A percentile compares a stretch with the other conserved stretches of the same genome.
These are phyloP conservation scores for Ptilorrhoa leucosticta DNA, from an alignment of 2,113 vertebrate species.

Conservation along the genomic window DNA sequence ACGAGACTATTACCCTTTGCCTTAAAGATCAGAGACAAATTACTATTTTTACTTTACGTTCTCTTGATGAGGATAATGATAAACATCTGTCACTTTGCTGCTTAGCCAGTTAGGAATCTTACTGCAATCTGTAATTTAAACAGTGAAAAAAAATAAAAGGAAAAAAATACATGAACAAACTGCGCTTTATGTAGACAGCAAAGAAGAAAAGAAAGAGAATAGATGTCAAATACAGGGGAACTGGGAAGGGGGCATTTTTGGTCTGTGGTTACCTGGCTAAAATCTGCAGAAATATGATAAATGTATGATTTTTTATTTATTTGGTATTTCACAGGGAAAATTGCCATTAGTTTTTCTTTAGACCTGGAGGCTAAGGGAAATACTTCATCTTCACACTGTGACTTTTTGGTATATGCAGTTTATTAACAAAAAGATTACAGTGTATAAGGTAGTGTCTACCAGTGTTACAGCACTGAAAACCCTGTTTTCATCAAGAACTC, in stretches of 20 bases:
- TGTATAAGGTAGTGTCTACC: neutral
- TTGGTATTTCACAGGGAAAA: neutral
- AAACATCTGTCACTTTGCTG: conserved; percentile 76
- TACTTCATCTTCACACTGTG: neutral
- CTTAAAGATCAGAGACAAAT: conserved; percentile 76
- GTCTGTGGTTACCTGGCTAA: neutral
- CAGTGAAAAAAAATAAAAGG: conserved; percentile 7
- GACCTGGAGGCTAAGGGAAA: neutral
- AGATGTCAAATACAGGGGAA: neutral
- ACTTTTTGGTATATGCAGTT: neutral
- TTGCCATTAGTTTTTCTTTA: neutral
- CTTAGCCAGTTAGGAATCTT: conserved; percentile 66
- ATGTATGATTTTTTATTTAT: neutral
- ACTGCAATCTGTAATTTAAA: conserved; percentile 75
- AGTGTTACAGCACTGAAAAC: neutral
- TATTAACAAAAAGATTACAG: neutral
- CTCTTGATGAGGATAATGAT: conserved; percentile 81
- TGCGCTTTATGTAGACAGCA: neutral
- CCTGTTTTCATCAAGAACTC: neutral
- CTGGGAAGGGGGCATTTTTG: neutral
- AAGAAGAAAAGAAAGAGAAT: conserved; percentile 10
- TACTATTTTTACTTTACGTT: conserved; percentile 78
- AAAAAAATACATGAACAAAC: neutral
- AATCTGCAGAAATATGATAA: neutral
- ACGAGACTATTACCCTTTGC: conserved; percentile 60